These are phyloP conservation scores for Megalops atlanticus DNA, from an alignment of 2,113 vertebrate species.

Conservation along the genomic window DNA sequence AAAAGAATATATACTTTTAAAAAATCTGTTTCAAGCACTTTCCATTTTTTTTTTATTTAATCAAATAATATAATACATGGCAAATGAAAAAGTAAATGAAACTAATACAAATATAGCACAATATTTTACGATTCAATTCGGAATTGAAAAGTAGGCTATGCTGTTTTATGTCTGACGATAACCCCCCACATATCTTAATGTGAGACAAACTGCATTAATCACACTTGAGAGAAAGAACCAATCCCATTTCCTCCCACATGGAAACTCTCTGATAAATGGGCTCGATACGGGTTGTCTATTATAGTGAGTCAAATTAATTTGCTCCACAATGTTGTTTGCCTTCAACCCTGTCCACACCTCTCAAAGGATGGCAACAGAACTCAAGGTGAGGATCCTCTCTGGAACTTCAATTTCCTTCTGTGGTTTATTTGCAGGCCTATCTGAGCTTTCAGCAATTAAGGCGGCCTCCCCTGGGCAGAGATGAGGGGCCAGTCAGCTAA, in stretches of 20 bases:
- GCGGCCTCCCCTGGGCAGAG: slow-evolving; percentile 60
- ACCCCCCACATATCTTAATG: neutral
- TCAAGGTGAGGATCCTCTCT: slow-evolving; percentile 57
- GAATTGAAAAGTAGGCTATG: no score
- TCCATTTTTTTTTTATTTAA: slow-evolving; percentile 12
- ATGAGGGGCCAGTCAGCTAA: slow-evolving; percentile 61
- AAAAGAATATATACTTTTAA: neutral
- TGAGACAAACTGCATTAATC: slow-evolving; percentile 7
- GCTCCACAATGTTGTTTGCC: neutral
- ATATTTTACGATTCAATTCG: neutral
- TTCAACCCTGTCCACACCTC: slow-evolving; percentile 15
- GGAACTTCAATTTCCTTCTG: slow-evolving; percentile 52
- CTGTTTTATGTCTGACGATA: no score
- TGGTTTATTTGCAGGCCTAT: slow-evolving; percentile 61
- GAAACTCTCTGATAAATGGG: neutral
- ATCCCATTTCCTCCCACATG: neutral
- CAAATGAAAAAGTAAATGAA: neutral
- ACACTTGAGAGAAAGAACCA: neutral
- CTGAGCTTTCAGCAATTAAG: slow-evolving; percentile 57
- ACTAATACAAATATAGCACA: neutral
- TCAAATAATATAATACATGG: neutral
- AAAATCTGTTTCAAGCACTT: neutral
- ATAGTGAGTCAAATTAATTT: neutral
- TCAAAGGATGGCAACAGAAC: slow-evolving; percentile 32
- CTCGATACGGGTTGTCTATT: slow-evolving; percentile 10